Evolutionary conservation across 2,797 vertebrate species (phyloP), one percentile per base, ranked within the genome.

Genomic region (Eurystomus glaucurus): DNA sequence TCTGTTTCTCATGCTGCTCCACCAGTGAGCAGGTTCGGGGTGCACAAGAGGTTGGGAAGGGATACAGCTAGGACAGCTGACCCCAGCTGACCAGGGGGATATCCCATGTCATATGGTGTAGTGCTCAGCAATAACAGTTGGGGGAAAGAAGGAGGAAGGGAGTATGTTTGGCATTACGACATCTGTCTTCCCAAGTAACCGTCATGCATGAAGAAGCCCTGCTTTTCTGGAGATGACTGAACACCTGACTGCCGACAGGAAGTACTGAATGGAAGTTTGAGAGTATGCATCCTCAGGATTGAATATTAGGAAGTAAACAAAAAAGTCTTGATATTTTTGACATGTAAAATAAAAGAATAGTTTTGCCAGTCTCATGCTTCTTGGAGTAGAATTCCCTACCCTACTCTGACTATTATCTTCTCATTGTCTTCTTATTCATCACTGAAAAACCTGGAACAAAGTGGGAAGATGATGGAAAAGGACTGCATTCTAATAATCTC

Each of bases 201-300:
- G 0, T 46, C 7, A 33, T 1, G 0, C 0, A 0, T 29, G 16
- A 15, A 39, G n/a, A 28, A 52, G 39, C 5, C 11, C 21, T 46
- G 28, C 43, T 64, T 3, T 41, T 51, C 51, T 57, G 46, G 37
- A 39, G 29, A n/a, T 19, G 14, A 28, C n/a, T 58, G 45, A 65
- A 58, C 19, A 45, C 26, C 70, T 69, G 55, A 20, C 50, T 58
- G 51, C 25, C 0, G 0, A 35, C 19, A 9, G 64, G 23, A 28
- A 70, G 39, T 3, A 16, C 25, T 14, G 29, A 87, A 70, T 26
- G 5, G 23, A 69, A 66, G 25, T 9, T 43, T n/a, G 20, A 69
- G 20, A 76, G 26, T 28, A 69, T 18, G 13, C 2, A 52, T 61
- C 19, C 11, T 74, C 20, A 68, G 45, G 18, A 16, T 64, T 8